A percentile compares a stretch with the other conserved stretches of the same genome.
phyloP scores from a whole-genome alignment of 2,797 vertebrate species.

The Myotis myotis region DNA sequence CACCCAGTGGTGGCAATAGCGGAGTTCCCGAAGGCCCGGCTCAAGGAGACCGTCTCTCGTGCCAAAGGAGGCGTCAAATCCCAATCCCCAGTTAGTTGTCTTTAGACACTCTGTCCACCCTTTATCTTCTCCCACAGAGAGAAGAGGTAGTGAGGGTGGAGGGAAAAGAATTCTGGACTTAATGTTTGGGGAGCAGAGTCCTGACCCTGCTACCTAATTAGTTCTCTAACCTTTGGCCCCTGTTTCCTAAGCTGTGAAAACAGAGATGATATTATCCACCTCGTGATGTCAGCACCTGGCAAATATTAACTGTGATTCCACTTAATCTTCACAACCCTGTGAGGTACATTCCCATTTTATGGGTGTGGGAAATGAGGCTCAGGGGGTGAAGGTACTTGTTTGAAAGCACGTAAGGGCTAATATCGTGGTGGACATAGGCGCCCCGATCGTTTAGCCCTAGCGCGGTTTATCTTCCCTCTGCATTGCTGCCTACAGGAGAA shows the following conservation, averaged over 20 bases:
- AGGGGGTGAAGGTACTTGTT: not conserved
- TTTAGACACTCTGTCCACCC: not conserved
- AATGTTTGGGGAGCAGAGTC: not conserved
- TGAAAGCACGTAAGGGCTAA: not conserved
- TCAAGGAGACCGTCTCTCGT: not conserved
- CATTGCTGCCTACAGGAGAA: not conserved
- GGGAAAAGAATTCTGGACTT: not conserved
- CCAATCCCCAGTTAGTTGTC: not conserved
- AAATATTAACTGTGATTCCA: not conserved
- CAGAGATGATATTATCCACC: not conserved
- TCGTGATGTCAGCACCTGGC: not conserved
- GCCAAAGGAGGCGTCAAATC: not conserved
- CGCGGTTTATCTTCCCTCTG: not conserved
- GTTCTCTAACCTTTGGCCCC: not conserved
- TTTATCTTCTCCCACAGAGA: not conserved
- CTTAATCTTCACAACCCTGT: not conserved
- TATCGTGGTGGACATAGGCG: no score
- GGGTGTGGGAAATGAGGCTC: not conserved
- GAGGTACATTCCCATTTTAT: not conserved
- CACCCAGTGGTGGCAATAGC: not conserved
- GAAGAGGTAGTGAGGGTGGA: not conserved
- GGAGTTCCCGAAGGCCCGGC: not conserved
- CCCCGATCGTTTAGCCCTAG: fast-evolving
- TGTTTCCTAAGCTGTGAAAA: slow-evolving; percentile 11
- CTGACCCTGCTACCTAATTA: not conserved